These are phyloP conservation scores for Fragum fragum DNA, from an alignment of 2,888 invertebrate genomes.

Conservation along the genomic window DNA sequence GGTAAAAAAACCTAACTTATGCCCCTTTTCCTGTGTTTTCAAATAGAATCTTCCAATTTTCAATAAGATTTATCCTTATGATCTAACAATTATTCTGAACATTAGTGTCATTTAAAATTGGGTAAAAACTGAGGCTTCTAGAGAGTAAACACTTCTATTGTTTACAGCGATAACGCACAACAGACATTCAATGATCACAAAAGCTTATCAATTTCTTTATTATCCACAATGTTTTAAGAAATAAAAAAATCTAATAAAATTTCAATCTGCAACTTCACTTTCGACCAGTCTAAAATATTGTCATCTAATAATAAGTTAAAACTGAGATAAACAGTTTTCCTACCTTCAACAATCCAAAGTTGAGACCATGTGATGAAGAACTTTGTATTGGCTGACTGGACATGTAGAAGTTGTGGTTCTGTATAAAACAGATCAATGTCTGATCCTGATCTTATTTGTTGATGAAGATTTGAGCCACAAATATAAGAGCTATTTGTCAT, in stretches of 20 bases:
- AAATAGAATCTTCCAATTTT: too few species aligned
- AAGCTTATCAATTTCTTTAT: too few species aligned
- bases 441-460: background rate
- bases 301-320: background rate
- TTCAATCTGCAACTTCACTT: background rate
- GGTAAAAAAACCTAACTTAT: too few species aligned
- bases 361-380: constrained; percentile 47
- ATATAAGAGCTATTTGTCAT: background rate
- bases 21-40: too few species aligned
- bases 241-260: background rate
- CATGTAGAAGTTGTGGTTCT: background rate
- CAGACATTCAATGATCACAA: too few species aligned
- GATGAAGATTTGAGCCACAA: constrained; percentile 18
- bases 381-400: background rate
- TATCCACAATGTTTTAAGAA: too few species aligned
- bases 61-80: too few species aligned
- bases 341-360: constrained; percentile 32
- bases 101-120: too few species aligned
- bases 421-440: background rate
- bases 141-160: too few species aligned
- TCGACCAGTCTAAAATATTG: background rate
- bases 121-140: too few species aligned
- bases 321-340: background rate
- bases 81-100: too few species aligned
- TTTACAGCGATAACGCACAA: too few species aligned